Evolutionary conservation across 1,140 invertebrate genomes (phyloP), one percentile per base, ranked within the genome.

Genomic region (Amphibalanus amphitrite): DNA sequence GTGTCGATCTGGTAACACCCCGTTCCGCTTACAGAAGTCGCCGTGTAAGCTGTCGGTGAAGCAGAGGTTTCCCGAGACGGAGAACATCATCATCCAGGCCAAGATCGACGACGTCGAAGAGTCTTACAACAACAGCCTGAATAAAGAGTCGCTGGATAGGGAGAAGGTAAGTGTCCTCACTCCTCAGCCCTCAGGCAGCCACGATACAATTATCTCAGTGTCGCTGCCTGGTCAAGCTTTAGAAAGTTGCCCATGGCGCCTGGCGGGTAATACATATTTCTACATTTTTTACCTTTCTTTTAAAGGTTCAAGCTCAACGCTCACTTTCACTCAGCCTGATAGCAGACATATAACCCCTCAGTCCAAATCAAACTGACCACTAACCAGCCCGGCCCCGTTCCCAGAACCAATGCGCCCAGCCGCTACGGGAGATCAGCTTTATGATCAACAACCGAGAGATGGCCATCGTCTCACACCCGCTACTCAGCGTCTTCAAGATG

Each of bases 401-500:
- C 47, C 47, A 67, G 65, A 3, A 3, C 3, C 3, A 67, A 17
- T 67, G 65, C 23, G n/a, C n/a, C 8, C 8, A 28, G 65, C 65
- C 65, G n/a, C 65, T 67, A 26, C 8, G 28, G 28, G 65, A 67
- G 23, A 28, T 67, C 28, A 67, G 65, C 28, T 67, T 67, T 26
- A 67, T 67, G 65, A 25, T 67, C 10, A 67, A 67, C 65, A 67
- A 67, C 65, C 65, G 65, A 3, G 65, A 26, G 28, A 0, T 26
- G 23, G n/a, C 3, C 10, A 67, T 67, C 1, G n/a, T 28, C 8
- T 67, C 65, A 26, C 65, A 67, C n/a, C 65, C 65, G 4, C 28
- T 67, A 28, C 65, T 67, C 26, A 28, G n/a, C 65, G 65, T 67
- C n/a, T 67, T 67, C 65, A 67, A 67, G 28, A 67, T 67, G 65